Evolutionary conservation across 1,140 invertebrate species (phyloP), one percentile per base, ranked within the genome.

Genomic region (Penaeus indicus): DNA sequence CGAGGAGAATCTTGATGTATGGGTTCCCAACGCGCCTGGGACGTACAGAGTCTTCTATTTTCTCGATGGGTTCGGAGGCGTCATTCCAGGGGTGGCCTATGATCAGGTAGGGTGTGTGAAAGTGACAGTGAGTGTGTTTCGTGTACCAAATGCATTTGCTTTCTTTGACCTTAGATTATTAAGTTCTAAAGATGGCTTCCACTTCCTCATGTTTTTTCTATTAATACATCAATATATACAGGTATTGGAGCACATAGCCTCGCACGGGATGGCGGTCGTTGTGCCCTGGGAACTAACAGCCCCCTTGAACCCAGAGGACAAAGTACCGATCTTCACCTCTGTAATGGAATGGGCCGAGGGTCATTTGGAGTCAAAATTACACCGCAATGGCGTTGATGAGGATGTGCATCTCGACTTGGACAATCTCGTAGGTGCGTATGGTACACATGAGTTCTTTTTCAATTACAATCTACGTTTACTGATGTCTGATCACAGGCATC

Each of bases 181-280:
- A 32, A 32, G 47, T 47, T 54, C 16, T 13, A 13, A 54, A 13
- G 0, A 72, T 21, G 1, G 1, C 13, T 32, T 72, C 19, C 67
- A 72, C 16, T 72, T 13, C 1, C 13, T 72, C n/a, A 1, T n/a
- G n/a, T 32, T 32, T 32, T 7, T 32, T 16, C 8, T n/a, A 11
- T 16, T 42, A 47, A 42, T 32, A 11, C 0, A 32, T 42, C 11
- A 1, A 47, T 8, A 16, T 7, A 80, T 19, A n/a, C 19, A 11
- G 19, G 42, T 80, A 54, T 0, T n/a, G 32, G 21, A 88, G n/a
- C 86, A 86, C 32, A 61, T 91, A 3, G 84, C 90, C 25, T 90
- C 90, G 4, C 89, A 90, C n/a, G 91, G 91, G 18, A 64, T 90
- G 18, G 90, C 89, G 11, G 81, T 91, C 61, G 82, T 90, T 25